Conservation (phyloP, 2,113 vertebrate species). For the Gila orcuttii region DNA sequence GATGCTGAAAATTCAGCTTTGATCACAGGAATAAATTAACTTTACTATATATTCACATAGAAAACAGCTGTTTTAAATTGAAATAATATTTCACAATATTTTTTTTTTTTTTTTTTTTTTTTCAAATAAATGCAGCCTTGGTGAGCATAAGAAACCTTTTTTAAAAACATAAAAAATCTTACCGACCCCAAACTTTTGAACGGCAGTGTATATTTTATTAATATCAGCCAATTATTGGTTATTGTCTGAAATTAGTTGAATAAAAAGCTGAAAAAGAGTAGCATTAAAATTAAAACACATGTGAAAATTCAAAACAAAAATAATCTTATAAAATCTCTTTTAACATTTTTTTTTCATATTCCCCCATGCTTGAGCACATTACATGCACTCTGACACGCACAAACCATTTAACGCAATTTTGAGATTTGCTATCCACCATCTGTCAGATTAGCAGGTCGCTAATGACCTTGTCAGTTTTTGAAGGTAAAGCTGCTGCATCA, state of each 20-base stretch:
- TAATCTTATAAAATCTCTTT: not conserved
- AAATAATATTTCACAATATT: too few species aligned
- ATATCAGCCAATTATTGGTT: not conserved
- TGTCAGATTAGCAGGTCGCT: slow-evolving; percentile 50
- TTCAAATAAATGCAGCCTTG: too few species aligned
- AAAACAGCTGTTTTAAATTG: too few species aligned
- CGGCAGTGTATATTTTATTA: not conserved
- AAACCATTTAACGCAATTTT: slow-evolving; percentile 27
- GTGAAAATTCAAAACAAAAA: not conserved
- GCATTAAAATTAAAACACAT: not conserved
- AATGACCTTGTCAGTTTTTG: slow-evolving; percentile 43
- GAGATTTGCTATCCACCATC: slow-evolving; percentile 36
- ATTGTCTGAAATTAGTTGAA: not conserved
- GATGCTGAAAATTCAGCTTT: too few species aligned
- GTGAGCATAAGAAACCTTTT: too few species aligned
- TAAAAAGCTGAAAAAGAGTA: not conserved
- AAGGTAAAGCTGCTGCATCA: slow-evolving; percentile 25
- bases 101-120: too few species aligned
- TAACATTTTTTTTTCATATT: not conserved
- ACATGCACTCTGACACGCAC: slow-evolving; percentile 19
- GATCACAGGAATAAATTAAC: too few species aligned
- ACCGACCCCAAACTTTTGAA: too few species aligned
- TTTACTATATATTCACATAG: too few species aligned
- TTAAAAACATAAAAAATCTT: too few species aligned
- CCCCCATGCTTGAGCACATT: slow-evolving; percentile 7